Base-by-base conservation (phyloP, 2,113 vertebrate genomes). In the Sminthopsis crassicaudata region DNA sequence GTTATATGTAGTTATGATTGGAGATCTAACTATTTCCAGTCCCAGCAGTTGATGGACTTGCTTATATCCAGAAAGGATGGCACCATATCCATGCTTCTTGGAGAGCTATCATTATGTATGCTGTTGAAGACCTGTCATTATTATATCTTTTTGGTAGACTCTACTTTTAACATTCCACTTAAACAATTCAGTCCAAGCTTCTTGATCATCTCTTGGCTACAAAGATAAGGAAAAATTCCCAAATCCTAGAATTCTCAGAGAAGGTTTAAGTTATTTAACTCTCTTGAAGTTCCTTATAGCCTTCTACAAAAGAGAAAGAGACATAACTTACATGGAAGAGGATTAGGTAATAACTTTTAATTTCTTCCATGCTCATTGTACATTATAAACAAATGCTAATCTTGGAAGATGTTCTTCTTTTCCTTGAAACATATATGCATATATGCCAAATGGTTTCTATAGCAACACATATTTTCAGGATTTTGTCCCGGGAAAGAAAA, bases 381-480 rank as follows among this genome's bases (percentile, higher is more conserved):
- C 11, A 67, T 2, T 36, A 67, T 67, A 67, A 84, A 84, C 67
- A 84, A 42, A 84, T 84, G 36, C 7, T 8, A 5, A 14, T 76
- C 67, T 84, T 84, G n/a, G 36, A 90, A 97, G 95, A 97, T 97
- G 94, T 95, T 84, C 36, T 91, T 97, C 95, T 97, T 97, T 95
- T 93, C 94, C 25, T 92, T 96, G 97, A 94, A 96, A 98, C 96
- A 97, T 96, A 97, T 96, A 97, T 97, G 97, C 94, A 67, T 48
- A n/a, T n/a, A n/a, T 92, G 96, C 96, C 96, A 97, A 98, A 98
- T 96, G 97, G 98, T 99, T 98, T 98, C 98, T 98, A 98, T 98
- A 98, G 98, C 97, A 98, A 99, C 98, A 98, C 91, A 96, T 97
- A 55, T 96, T 92, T 92, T 97, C 93, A 90, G n/a, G 67, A 95